Conservation (phyloP, 2,113 vertebrate species). For the Eudyptes chrysolophus region DNA sequence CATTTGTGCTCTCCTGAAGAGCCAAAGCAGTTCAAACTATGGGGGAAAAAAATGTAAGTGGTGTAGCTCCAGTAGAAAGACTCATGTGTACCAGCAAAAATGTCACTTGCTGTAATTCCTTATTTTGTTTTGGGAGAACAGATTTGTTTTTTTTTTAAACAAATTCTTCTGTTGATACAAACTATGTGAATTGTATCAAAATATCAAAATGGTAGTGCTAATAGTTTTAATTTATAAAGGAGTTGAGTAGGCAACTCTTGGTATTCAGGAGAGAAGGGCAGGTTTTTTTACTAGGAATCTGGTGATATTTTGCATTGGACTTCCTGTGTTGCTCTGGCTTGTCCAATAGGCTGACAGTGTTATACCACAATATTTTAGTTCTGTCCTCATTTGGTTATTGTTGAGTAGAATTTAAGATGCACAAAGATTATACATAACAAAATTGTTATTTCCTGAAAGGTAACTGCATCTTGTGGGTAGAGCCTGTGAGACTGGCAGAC, state of each 20-base stretch:
- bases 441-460: not conserved
- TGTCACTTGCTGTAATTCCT: not conserved
- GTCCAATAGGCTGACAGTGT: not conserved
- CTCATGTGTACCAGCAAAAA: not conserved
- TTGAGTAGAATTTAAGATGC: not conserved
- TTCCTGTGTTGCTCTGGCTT: not conserved
- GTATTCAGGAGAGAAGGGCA: not conserved
- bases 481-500: not conserved
- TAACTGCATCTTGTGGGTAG: not conserved
- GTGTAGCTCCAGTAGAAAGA: not conserved
- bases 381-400: not conserved
- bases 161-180: not conserved
- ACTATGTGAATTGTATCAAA: not conserved
- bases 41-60: no score
- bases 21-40: not conserved
- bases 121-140: not conserved
- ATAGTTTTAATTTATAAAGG: not conserved
- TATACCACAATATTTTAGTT: not conserved
- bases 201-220: not conserved
- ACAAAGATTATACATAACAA: not conserved
- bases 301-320: not conserved
- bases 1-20: not conserved
- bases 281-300: accelerated
- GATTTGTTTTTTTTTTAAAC: not conserved
- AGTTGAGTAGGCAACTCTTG: not conserved